A percentile compares a stretch with the other conserved stretches of the same genome.
Evolutionary conservation across 1,140 invertebrate species (phyloP).

Genomic region (Pseudomyrmex concolor): DNA sequence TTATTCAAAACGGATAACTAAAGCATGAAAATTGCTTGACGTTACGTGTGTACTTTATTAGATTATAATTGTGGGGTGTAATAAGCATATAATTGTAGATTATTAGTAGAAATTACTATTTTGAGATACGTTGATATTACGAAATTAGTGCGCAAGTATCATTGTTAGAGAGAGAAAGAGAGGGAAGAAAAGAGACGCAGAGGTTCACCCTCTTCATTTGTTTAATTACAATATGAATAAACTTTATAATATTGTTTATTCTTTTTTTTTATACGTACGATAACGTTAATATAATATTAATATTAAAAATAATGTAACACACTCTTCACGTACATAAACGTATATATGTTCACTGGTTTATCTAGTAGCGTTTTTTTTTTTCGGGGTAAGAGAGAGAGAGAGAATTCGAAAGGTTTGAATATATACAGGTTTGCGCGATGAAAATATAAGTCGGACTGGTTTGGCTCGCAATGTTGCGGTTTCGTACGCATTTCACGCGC

Average conservation of each 20-base stretch:
- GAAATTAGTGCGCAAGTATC: conserved; percentile 2
- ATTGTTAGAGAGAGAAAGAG: background rate
- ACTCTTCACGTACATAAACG: too few species aligned
- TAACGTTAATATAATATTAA: background rate
- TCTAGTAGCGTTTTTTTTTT: conserved; percentile 3
- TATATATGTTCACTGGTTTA: background rate
- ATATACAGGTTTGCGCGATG: background rate
- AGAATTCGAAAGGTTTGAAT: conserved; percentile 14
- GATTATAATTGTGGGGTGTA: conserved; percentile 14
- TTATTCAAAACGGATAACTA: conserved; percentile 19
- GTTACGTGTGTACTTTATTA: conserved; percentile 36
- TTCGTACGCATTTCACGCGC: background rate
- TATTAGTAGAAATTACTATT: conserved; percentile 34
- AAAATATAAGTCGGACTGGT: conserved; percentile 12
- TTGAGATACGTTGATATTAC: conserved; percentile 40
- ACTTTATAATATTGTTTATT: conserved; percentile 1
- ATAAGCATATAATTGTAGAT: conserved; percentile 41
- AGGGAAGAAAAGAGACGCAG: background rate
- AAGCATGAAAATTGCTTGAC: conserved; percentile 17
- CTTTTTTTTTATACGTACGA: background rate
- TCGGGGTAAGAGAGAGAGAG: background rate
- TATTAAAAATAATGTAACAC: too few species aligned
- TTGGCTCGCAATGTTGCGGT: background rate
- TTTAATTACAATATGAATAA: background rate
- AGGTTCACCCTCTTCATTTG: background rate